These are phyloP conservation scores for Metallyticus violacea DNA, from an alignment of 2,888 invertebrate genomes.

Conservation along the genomic window DNA sequence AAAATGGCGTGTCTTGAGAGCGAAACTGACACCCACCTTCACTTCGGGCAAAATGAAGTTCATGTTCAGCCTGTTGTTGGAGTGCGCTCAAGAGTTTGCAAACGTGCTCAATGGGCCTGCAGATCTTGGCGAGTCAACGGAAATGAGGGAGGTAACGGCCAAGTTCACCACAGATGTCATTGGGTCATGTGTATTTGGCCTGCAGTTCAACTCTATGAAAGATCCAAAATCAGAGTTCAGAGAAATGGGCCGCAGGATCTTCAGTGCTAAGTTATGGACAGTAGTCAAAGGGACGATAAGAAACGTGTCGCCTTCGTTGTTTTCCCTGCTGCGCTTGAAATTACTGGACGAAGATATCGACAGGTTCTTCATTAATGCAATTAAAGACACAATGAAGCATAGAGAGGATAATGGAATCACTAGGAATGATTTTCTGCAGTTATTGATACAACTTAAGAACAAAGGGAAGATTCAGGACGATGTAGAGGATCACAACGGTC, in stretches of 20 bases:
- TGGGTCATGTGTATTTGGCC: constrained; percentile 32
- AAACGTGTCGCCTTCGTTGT: constrained; percentile 22
- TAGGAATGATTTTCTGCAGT: constrained; percentile 31
- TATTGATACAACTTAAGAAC: constrained; percentile 32
- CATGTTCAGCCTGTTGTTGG: constrained; percentile 37
- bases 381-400: constrained; percentile 28
- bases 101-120: neutral
- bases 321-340: neutral
- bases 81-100: constrained; percentile 30
- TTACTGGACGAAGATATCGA: constrained; percentile 16
- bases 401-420: constrained; percentile 17
- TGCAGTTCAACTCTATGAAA: constrained; percentile 30
- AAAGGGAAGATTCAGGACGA: constrained; percentile 16
- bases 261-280: constrained; percentile 17
- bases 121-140: neutral
- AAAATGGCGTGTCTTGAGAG: constrained; percentile 41
- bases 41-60: constrained; percentile 42
- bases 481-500: neutral
- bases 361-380: constrained; percentile 26
- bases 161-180: constrained; percentile 34
- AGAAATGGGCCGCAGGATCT: constrained; percentile 29
- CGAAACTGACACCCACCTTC: constrained; percentile 40
- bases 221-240: constrained; percentile 32
- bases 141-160: constrained; percentile 30
- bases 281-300: constrained; percentile 21